These are phyloP conservation scores for Ganaspis brasiliensis DNA, from an alignment of 2,888 invertebrate genomes.

Conservation along the genomic window DNA sequence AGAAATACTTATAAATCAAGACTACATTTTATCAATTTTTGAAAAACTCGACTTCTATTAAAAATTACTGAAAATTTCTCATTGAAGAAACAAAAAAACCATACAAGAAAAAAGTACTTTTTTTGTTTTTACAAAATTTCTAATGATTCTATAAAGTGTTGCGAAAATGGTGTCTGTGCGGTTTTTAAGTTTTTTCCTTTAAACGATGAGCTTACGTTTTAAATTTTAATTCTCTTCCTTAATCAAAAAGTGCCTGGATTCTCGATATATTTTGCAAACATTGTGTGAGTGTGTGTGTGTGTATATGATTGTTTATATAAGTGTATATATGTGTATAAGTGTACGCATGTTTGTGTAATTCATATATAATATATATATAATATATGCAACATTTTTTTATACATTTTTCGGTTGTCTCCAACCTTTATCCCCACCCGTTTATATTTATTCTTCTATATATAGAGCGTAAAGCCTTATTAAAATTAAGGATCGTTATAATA, in stretches of 20 bases:
- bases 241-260: neutral
- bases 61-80: too few species aligned
- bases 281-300: slow-evolving; percentile 38
- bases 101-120: too few species aligned
- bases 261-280: slow-evolving; percentile 6
- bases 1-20: too few species aligned
- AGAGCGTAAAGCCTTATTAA: slow-evolving; percentile 31
- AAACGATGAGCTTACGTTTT: neutral
- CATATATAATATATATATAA: slow-evolving; percentile 58
- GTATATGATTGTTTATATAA: too few species aligned
- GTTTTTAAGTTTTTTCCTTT: neutral
- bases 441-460: slow-evolving; percentile 49
- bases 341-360: slow-evolving; percentile 46
- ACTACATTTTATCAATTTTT: neutral
- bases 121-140: too few species aligned
- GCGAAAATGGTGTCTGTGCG: slow-evolving; percentile 20
- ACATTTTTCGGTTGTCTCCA: slow-evolving; percentile 65
- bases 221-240: neutral
- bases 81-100: too few species aligned
- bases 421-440: slow-evolving; percentile 66
- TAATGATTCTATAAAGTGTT: slow-evolving; percentile 48
- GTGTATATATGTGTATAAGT: slow-evolving; percentile 47
- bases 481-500: slow-evolving; percentile 35
- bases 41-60: too few species aligned
- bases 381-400: slow-evolving; percentile 65